Conservation (phyloP, 2,113 vertebrate genomes). For the Bucco capensis region DNA sequence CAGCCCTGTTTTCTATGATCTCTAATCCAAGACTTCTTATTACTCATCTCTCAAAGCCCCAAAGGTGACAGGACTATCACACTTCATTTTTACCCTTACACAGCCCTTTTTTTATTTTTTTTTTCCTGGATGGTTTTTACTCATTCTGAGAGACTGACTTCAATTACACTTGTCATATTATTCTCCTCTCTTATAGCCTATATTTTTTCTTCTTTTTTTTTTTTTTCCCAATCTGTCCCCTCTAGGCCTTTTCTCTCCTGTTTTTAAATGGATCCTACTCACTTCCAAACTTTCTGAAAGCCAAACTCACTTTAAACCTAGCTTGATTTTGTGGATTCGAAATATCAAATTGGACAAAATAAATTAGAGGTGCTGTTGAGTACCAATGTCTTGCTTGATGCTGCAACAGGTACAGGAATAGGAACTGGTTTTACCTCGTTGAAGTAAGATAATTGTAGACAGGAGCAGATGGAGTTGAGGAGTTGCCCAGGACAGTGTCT, state of each 20-base stretch:
- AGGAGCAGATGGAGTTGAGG: background rate
- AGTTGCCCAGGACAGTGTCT: background rate
- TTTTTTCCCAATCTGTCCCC: background rate
- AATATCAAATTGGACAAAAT: background rate
- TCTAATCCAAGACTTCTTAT: background rate
- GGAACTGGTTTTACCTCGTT: background rate
- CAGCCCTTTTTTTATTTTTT: background rate
- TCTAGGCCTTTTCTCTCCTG: background rate
- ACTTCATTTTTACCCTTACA: slow-evolving; percentile 4
- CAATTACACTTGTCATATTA: background rate
- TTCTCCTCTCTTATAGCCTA: background rate
- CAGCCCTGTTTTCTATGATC: background rate
- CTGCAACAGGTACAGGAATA: background rate
- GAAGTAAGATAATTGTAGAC: background rate
- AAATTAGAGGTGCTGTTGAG: background rate
- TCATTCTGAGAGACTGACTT: background rate
- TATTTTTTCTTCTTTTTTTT: background rate
- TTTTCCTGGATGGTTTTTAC: background rate
- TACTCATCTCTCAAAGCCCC: background rate
- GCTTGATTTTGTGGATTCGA: background rate
- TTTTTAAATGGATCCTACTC: background rate
- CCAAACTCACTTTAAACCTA: background rate
- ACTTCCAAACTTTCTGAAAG: background rate
- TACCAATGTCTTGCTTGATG: background rate
- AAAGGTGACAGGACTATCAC: slow-evolving; percentile 9